Base-by-base conservation (phyloP, 2,888 invertebrate genomes). In the Adela reaumurella region DNA sequence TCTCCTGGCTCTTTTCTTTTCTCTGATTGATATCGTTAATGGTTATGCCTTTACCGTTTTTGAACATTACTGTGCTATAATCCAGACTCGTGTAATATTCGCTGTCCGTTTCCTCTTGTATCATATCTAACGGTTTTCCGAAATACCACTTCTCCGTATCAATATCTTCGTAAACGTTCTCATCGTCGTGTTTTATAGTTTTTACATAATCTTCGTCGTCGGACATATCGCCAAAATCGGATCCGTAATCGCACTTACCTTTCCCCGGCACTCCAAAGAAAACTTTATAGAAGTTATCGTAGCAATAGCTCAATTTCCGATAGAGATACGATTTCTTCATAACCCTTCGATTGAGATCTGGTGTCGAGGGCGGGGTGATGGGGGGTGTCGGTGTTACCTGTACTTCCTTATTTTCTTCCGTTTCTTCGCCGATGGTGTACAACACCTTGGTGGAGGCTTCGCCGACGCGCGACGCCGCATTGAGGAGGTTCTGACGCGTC, bases 391-490 rank as follows among this genome's bases (percentile, higher is more conserved):
- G n/a, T n/a, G 11, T 72, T 80, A 80, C 80, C 81, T 87, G 89
- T 0, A 92, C 82, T 59, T 93, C 93, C 57, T 89, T 87, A 66
- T 88, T 90, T 54, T 89, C 86, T 14, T 87, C 86, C n/a, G 90
- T 90, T 52, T 94, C 94, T 61, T 95, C 94, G 16, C 93, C 94
- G 65, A 97, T 96, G 48, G 93, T 94, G 60, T 92, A 87, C 48
- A 99, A 84, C 0, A 98, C 94, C 60, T 92, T 90, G 46, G 95
- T 93, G 51, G 96, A 96, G 0, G 97, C 96, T 67, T 99, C 98
- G 10, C 99, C 99, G 45, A 99, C 95, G 53, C 93, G 85, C 14
- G 94, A 94, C 0, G 98, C 99, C 0, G 98, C 97, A 66, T 93
- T 94, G 47, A 99, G 83, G 28, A 98, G 83, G 65, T 87, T 93